These are phyloP conservation scores for Rhinella marina DNA, from an alignment of 2,797 vertebrate species.

Conservation along the genomic window DNA sequence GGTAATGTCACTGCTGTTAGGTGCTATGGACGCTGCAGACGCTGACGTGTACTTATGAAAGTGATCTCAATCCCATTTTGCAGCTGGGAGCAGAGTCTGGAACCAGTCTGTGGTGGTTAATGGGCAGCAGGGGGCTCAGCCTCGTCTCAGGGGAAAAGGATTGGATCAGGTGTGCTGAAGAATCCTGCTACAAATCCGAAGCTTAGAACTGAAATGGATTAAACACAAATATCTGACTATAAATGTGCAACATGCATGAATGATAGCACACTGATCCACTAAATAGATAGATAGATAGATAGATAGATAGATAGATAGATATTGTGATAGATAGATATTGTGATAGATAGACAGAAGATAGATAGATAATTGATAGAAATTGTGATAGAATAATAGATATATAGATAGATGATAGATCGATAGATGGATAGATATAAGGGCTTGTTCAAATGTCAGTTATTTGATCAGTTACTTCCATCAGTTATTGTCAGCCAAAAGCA, in stretches of 20 bases:
- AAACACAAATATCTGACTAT: not conserved
- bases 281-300: not conserved
- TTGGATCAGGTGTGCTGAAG: not conserved
- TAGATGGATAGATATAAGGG: too few relatives aligned
- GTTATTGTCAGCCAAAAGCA: too few relatives aligned
- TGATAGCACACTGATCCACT: not conserved
- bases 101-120: slow-evolving; percentile 24
- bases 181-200: not conserved
- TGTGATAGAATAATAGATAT: too few relatives aligned
- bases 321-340: too few relatives aligned
- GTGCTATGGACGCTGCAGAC: not conserved
- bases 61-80: slow-evolving; percentile 47
- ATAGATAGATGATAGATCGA: too few relatives aligned
- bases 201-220: not conserved
- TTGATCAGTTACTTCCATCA: too few relatives aligned
- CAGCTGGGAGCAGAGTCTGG: slow-evolving; percentile 19
- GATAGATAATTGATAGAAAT: too few relatives aligned
- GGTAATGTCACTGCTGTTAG: slow-evolving; percentile 19
- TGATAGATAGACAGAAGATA: not conserved
- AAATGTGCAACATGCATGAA: not conserved
- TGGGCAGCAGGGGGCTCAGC: not conserved
- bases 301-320: not conserved
- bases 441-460: too few relatives aligned
- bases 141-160: not conserved
- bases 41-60: slow-evolving; percentile 16